These are phyloP conservation scores for Myopa tessellatipennis DNA, from an alignment of 2,888 invertebrate species.

Conservation along the genomic window DNA sequence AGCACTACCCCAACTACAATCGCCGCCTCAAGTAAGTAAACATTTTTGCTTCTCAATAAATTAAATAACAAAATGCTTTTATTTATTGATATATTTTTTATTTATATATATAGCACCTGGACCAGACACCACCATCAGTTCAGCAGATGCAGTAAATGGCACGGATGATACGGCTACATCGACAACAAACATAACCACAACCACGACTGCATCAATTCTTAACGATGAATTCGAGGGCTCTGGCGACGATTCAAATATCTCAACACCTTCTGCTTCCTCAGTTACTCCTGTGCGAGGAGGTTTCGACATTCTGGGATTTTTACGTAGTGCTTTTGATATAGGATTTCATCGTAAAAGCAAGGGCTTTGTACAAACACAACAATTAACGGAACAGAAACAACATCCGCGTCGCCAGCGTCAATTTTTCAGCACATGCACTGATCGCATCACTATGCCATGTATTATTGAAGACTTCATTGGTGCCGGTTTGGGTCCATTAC, in stretches of 20 bases:
- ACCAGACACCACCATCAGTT: neutral
- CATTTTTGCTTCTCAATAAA: too few species aligned
- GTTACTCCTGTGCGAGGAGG: slow-evolving; percentile 61
- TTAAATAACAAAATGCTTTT: too few species aligned
- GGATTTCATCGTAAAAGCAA: slow-evolving; percentile 45
- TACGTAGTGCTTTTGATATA: slow-evolving; percentile 61
- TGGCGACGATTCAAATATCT: slow-evolving; percentile 65
- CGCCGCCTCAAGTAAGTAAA: neutral
- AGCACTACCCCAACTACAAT: neutral
- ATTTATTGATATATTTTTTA: neutral
- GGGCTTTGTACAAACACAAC: neutral
- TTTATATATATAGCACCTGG: neutral
- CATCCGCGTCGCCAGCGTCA: slow-evolving; percentile 45
- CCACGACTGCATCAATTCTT: slow-evolving; percentile 43
- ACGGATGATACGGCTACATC: neutral
- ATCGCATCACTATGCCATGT: slow-evolving; percentile 83
- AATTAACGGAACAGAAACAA: slow-evolving; percentile 33
- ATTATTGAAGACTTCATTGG: slow-evolving; percentile 86
- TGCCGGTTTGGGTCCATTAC: slow-evolving; percentile 58
- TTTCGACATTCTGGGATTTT: slow-evolving; percentile 64
- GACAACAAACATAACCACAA: slow-evolving; percentile 16
- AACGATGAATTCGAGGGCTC: slow-evolving; percentile 71
- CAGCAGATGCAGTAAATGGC: slow-evolving; percentile 15
- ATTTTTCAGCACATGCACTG: slow-evolving; percentile 71
- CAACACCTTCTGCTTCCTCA: slow-evolving; percentile 49